Conservation (phyloP, 2,113 vertebrate genomes). For the Phalacrocorax carbo region DNA sequence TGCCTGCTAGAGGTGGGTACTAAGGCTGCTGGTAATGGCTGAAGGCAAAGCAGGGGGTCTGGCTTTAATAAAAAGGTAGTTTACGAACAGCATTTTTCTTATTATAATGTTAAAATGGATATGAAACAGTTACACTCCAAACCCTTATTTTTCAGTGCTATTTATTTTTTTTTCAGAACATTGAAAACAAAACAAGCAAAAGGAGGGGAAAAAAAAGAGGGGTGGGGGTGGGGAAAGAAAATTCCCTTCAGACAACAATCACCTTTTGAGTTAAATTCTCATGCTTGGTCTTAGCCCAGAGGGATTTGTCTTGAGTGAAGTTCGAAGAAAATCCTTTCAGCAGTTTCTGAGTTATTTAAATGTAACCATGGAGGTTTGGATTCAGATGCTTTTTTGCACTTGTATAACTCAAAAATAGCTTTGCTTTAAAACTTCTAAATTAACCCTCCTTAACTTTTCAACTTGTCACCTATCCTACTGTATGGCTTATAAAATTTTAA, state of each 20-base stretch:
- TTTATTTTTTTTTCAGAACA: conserved; percentile 6
- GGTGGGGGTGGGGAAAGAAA: not conserved
- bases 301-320: conserved; percentile 55
- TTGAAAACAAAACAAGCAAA: not conserved
- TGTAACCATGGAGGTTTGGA: conserved; percentile 60
- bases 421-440: conserved; percentile 72
- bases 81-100: conserved; percentile 12
- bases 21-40: not conserved
- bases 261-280: conserved; percentile 58
- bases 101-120: conserved; percentile 22
- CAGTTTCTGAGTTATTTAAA: conserved; percentile 57
- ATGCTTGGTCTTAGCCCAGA: conserved; percentile 58
- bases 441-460: conserved; percentile 66
- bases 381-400: conserved; percentile 57
- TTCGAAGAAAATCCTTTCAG: conserved; percentile 57
- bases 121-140: conserved; percentile 6
- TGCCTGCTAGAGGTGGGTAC: not conserved
- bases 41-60: conserved; percentile 5
- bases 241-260: conserved; percentile 51
- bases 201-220: no score
- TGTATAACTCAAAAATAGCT: conserved; percentile 64
- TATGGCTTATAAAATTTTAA: conserved; percentile 73
- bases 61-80: conserved; percentile 36
- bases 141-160: not conserved
- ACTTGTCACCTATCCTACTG: conserved; percentile 68